Evolutionary conservation across 1,140 invertebrate genomes (phyloP).

Genomic region (Mamestra configurata): DNA sequence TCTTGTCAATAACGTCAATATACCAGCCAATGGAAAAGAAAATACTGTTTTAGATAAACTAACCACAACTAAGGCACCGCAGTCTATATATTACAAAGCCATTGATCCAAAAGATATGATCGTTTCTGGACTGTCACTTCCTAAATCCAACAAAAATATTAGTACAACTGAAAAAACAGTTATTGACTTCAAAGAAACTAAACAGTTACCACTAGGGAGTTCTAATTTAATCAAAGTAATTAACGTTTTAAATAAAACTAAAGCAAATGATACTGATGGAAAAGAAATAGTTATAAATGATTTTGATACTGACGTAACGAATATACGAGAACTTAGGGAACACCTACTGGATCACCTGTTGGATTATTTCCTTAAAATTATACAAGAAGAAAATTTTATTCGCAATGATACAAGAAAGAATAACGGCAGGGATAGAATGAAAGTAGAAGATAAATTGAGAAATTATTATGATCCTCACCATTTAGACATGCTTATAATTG

Average conservation of each 20-base stretch:
- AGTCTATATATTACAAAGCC: background rate
- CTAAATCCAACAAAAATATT: background rate
- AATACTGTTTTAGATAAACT: background rate
- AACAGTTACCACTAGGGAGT: background rate
- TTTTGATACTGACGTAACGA: background rate
- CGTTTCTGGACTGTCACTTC: background rate
- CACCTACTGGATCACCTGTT: constrained; percentile 6
- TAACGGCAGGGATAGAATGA: background rate
- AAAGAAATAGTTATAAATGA: background rate
- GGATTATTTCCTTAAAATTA: constrained; percentile 23
- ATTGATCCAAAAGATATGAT: constrained; percentile 14
- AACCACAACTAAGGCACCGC: background rate
- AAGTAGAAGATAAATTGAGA: constrained; percentile 6
- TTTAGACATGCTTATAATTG: background rate
- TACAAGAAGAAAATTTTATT: background rate
- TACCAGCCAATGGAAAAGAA: background rate
- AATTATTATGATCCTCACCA: constrained; percentile 21
- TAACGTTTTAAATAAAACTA: background rate
- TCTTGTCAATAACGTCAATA: background rate
- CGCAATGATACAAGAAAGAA: background rate
- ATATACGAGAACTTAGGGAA: background rate
- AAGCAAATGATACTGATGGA: background rate
- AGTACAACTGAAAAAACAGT: background rate
- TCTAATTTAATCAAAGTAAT: background rate
- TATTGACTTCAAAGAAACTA: background rate